A percentile compares a stretch with the other conserved stretches of the same genome.
Conservation (phyloP, 2,888 invertebrate species). For the Unio pictorum region DNA sequence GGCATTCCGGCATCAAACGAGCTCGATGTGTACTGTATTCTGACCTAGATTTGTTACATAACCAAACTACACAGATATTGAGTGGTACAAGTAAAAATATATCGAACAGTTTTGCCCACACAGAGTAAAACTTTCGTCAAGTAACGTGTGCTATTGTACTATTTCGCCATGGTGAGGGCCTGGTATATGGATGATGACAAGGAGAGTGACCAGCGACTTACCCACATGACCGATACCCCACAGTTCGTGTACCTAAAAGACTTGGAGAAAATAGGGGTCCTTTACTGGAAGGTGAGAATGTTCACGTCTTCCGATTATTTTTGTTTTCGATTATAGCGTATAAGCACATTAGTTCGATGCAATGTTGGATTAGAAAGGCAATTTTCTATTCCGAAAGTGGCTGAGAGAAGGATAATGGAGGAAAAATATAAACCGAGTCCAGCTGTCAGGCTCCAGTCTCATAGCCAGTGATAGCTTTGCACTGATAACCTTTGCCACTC, state of each 20-base stretch:
- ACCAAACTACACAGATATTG: too few species aligned
- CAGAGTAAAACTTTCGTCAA: too few species aligned
- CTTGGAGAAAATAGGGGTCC: slow-evolving; percentile 86
- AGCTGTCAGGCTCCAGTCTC: background rate
- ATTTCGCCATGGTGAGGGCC: slow-evolving; percentile 82
- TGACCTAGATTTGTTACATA: too few species aligned
- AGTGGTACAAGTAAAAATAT: too few species aligned
- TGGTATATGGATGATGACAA: slow-evolving; percentile 85
- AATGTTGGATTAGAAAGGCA: background rate
- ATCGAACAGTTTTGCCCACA: too few species aligned
- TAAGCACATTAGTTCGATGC: background rate
- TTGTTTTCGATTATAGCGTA: background rate
- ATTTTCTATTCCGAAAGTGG: background rate
- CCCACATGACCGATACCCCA: slow-evolving; percentile 87
- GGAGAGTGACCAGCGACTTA: slow-evolving; percentile 82
- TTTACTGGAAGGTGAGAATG: slow-evolving; percentile 84
- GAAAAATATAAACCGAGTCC: background rate
- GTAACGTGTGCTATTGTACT: too few species aligned
- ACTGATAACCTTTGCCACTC: too few species aligned
- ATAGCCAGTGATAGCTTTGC: too few species aligned
- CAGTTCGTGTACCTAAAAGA: slow-evolving; percentile 80
- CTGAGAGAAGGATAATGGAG: background rate
- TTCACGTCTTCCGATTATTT: too few species aligned
- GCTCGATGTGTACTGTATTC: too few species aligned
- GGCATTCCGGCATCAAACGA: too few species aligned